Base-by-base conservation (phyloP, 2,888 invertebrate species). In the Meteorus colon region DNA sequence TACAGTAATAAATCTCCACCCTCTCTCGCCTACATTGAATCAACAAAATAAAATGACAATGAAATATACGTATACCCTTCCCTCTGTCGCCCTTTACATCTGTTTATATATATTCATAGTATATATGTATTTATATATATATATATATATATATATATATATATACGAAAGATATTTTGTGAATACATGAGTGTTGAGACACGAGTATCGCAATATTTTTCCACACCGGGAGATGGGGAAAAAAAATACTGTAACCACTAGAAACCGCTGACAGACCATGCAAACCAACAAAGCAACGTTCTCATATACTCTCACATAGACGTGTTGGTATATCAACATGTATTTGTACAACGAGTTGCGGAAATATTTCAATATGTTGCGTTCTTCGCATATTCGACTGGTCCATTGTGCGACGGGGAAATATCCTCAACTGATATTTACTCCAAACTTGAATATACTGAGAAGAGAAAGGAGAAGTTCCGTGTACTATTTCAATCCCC, bases 311-410 rank as follows among this genome's bases (percentile, higher is more conserved):
- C 62, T 24, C 19, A 48, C 31, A 63, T 45, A 55, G 24, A 59
- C 16, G 8, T 66, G 24, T 51, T 48, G 19, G 48, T 67, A 67
- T 16, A 19, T 19, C 8, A 19, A 19, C 2, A 8, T 19, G n/a
- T 55, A 19, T 29, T 6, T 68, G 12, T 51, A 68, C 37, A 19
- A 1, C 34, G 34, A 29, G 48, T 29, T 27, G 69, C 75, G 72
- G 62, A 80, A 79, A 80, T 80, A 79, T 82, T 82, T 80, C 82
- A 80, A 81, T 83, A 81, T 80, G 78, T 10, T 41, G 71, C 66
- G 67, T 45, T 75, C 67, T 81, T 81, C 77, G 78, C 80, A 78
- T 77, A 81, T 81, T 81, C 77, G 79, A 80, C 79, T 80, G 77
- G 77, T 74, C 78, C 77, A 79, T 82, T 81, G 80, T 82, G 24